phyloP scores from a whole-genome alignment of 2,113 vertebrate species.

The Telmatochromis sp. region DNA sequence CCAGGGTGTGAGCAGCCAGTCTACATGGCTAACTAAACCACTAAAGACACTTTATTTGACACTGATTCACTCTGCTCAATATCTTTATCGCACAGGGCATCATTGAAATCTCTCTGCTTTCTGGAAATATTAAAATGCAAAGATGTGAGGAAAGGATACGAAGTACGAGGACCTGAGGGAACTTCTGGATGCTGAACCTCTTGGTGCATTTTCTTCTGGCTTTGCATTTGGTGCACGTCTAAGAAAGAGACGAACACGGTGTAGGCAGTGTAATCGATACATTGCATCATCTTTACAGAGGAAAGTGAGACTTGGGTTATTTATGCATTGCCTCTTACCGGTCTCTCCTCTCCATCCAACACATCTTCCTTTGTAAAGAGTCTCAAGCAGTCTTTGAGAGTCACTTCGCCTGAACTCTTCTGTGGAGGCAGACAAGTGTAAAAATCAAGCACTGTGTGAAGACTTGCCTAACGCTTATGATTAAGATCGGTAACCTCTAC shows the following conservation, averaged over 20 bases:
- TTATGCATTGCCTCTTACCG: slow-evolving; percentile 62
- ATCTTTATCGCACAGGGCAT: accelerated
- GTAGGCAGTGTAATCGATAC: neutral
- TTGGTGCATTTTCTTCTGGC: slow-evolving; percentile 88
- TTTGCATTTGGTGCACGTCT: slow-evolving; percentile 91
- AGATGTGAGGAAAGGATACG: slow-evolving; percentile 81
- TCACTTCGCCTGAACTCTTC: slow-evolving; percentile 83
- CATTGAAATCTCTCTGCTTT: neutral
- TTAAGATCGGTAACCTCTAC: neutral
- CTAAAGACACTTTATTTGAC: neutral
- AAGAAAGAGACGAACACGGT: neutral
- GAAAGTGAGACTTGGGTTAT: neutral
- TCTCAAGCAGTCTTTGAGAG: slow-evolving; percentile 85
- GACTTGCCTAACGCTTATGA: neutral
- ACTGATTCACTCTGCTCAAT: neutral
- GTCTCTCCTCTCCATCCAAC: slow-evolving; percentile 90
- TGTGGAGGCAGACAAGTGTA: slow-evolving; percentile 40
- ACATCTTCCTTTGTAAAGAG: slow-evolving; percentile 94
- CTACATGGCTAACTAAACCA: neutral
- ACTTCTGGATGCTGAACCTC: slow-evolving; percentile 95
- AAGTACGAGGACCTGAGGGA: slow-evolving; percentile 93
- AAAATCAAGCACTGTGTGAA: neutral
- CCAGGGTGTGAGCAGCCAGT: neutral
- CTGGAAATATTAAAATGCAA: neutral
- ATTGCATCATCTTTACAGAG: neutral